Percentiles rank a stretch among this genome's conserved stretches.
phyloP scores from a whole-genome alignment of 2,113 vertebrate genomes.

The Limnothrissa miodon region DNA sequence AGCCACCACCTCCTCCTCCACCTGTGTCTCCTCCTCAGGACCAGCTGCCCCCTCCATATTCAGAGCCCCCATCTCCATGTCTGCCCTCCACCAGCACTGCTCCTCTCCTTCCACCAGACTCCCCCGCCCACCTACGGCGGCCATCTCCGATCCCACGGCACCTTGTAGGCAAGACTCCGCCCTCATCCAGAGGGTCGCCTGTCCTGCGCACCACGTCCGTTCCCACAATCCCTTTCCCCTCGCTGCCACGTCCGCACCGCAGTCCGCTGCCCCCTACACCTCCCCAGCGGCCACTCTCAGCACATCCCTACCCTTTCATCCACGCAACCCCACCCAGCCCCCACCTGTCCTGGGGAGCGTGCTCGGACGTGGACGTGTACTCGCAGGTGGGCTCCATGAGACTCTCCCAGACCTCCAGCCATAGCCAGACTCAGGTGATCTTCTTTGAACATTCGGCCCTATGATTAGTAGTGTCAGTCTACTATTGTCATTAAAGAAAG shows the following conservation, averaged over 20 bases:
- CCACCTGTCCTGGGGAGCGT: slow-evolving; percentile 61
- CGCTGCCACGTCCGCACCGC: slow-evolving; percentile 17
- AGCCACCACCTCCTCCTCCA: slow-evolving; percentile 20
- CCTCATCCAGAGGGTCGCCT: neutral
- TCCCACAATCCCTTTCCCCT: slow-evolving; percentile 29
- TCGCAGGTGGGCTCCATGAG: slow-evolving; percentile 63
- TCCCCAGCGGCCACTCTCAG: neutral
- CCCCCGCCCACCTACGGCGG: neutral
- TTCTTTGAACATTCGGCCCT: slow-evolving; percentile 75
- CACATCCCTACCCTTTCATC: slow-evolving; percentile 54
- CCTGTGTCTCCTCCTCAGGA: neutral
- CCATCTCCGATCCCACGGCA: neutral
- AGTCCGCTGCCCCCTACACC: neutral
- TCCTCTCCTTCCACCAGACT: neutral
- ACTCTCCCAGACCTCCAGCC: slow-evolving; percentile 59
- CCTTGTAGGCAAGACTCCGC: neutral
- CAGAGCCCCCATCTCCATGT: neutral
- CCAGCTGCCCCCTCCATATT: neutral
- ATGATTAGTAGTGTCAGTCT: slow-evolving; percentile 42
- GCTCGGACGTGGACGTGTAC: slow-evolving; percentile 67
- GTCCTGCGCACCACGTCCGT: neutral
- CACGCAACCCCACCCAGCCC: slow-evolving; percentile 68
- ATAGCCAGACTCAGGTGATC: slow-evolving; percentile 67
- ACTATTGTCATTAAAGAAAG: neutral
- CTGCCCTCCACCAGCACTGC: neutral